Evolutionary conservation across 1,140 invertebrate species (phyloP).

Genomic region (Brachionus koreanus): DNA sequence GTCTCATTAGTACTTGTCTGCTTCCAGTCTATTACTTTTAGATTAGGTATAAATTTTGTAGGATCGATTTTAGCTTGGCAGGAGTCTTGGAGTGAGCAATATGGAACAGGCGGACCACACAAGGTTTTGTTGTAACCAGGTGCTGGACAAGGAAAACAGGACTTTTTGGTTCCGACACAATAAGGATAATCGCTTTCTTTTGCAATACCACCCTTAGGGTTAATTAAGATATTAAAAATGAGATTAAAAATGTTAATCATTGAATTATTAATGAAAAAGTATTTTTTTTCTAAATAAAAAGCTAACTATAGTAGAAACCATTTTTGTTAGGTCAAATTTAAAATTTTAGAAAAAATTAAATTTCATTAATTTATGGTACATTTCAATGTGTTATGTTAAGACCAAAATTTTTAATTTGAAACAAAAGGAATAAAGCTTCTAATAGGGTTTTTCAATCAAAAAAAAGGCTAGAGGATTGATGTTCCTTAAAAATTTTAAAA

Average conservation of each 20-base stretch:
- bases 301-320: no score
- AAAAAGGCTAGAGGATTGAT: no score
- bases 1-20: constrained; percentile 52
- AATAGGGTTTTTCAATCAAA: no score
- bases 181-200: constrained; percentile 51
- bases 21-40: constrained; percentile 51
- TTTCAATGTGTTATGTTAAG: no score
- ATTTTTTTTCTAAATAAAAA: no score
- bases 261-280: no score
- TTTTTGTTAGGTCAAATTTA: no score
- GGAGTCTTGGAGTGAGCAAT: constrained; percentile 51
- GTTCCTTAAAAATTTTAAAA: no score
- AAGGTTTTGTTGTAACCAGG: constrained; percentile 51
- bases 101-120: constrained; percentile 50
- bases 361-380: no score
- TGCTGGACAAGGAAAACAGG: constrained; percentile 50
- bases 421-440: no score
- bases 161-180: constrained; percentile 50
- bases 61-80: constrained; percentile 50
- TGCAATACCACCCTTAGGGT: constrained; percentile 50
- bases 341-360: no score
- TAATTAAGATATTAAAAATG: not conserved
- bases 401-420: no score
- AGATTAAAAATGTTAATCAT: not conserved
- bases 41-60: constrained; percentile 50